Base-by-base conservation (phyloP, 2,888 invertebrate species). In the Rapana venosa region DNA sequence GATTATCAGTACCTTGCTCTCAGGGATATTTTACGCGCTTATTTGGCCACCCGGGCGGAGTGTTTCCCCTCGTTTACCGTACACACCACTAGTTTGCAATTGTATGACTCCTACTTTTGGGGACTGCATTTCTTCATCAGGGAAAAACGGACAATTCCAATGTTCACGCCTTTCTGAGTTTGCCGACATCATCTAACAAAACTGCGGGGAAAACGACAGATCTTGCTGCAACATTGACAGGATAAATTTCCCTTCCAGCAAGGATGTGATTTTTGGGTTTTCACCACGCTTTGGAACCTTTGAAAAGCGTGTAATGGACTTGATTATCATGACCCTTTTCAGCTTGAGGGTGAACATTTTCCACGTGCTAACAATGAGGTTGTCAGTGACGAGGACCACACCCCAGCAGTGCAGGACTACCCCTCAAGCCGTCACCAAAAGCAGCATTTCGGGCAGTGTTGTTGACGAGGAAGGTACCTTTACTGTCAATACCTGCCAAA, bases 11-110 rank as follows among this genome's bases (percentile, higher is more conserved):
- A 97, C 98, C 92, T 96, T 96, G 98, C 91, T 98, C 98, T 94
- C 98, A 94, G 98, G 98, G 91, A 84, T 22, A 97, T 98, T 93
- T 98, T 98, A n/a, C 96, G 98, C 98, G 95, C 97, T 98, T 5
- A 96, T 93, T 97, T 98, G 88, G 93, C 95, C 32, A 96, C 15
- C 96, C 96, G 8, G 90, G 81, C n/a, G n/a, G 93, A 1, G 56
- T 88, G 1, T 79, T 85, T 32, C 32, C 47, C 13, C 36, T 2
- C 36, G 0, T 58, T 90, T 0, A 30, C 77, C 1, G 91, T 94
- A 17, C 87, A 88, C 30, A 93, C 94, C n/a, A 5, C 90, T 95
- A 32, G 91, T 92, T 70, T 95, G 95, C 85, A 93, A 93, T 87
- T 91, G 13, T 91, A 92, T 61, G 94, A 94, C 87, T 94, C 94